phyloP scores from a whole-genome alignment of 2,888 invertebrate species.

The Belgica antarctica region DNA sequence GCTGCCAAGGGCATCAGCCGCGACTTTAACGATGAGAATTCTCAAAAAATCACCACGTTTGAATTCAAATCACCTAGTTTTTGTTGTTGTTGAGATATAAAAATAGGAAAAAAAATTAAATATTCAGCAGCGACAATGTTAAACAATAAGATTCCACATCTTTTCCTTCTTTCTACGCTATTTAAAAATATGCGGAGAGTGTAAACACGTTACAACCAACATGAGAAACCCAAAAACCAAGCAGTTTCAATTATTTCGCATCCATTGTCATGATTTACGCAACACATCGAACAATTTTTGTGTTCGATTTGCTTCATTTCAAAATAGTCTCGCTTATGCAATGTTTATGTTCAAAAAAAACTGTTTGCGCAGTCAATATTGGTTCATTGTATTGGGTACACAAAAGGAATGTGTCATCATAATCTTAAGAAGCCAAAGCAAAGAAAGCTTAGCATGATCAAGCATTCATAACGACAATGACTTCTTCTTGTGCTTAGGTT shows the following conservation, averaged over 20 bases:
- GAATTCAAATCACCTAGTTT: neutral
- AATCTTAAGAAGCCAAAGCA: neutral
- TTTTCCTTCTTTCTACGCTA: neutral
- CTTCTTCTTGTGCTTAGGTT: too few species aligned
- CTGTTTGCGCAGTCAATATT: neutral
- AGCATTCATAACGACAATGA: too few species aligned
- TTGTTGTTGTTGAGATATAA: too few species aligned
- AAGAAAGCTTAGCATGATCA: too few species aligned
- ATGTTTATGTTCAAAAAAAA: neutral
- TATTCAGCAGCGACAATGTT: neutral
- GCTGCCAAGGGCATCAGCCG: neutral
- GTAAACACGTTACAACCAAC: slow-evolving; percentile 10
- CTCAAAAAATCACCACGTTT: neutral
- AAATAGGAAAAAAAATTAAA: neutral
- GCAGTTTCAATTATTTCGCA: slow-evolving; percentile 2
- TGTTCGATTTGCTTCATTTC: slow-evolving; percentile 33
- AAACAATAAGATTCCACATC: neutral
- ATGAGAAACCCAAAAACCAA: slow-evolving; percentile 10
- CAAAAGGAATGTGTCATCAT: neutral
- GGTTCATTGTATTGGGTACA: too few species aligned
- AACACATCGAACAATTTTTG: slow-evolving; percentile 10
- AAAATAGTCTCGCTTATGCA: slow-evolving; percentile 12
- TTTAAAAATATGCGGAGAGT: neutral
- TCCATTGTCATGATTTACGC: neutral
- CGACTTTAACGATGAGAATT: neutral